phyloP scores from a whole-genome alignment of 2,888 invertebrate species.

The Oxytorus armatus region DNA sequence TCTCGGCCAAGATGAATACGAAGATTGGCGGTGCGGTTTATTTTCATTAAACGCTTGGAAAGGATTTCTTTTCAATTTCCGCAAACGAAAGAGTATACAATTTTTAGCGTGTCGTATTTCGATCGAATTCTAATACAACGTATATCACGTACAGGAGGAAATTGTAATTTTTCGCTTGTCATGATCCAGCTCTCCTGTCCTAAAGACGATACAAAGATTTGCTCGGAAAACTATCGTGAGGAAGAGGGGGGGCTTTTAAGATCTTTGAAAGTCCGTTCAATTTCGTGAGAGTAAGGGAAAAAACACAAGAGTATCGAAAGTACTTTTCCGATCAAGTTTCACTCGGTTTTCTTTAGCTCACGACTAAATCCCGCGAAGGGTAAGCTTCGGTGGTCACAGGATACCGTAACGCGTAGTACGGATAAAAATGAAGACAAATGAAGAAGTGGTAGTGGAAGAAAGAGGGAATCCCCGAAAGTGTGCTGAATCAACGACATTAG shows the following conservation, averaged over 20 bases:
- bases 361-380: conserved; percentile 22
- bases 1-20: conserved; percentile 24
- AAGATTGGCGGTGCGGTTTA: conserved; percentile 19
- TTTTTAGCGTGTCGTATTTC: conserved; percentile 2
- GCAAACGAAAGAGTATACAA: neutral
- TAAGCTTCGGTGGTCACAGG: conserved; percentile 44
- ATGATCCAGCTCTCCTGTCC: neutral
- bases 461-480: conserved; percentile 13
- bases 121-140: conserved; percentile 27
- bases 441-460: conserved; percentile 22
- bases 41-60: conserved; percentile 31
- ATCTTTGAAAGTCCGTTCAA: conserved; percentile 30
- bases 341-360: conserved; percentile 22
- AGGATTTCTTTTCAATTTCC: conserved; percentile 39
- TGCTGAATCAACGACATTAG: conserved; percentile 3
- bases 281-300: conserved; percentile 31
- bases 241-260: conserved; percentile 13
- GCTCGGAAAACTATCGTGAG: conserved; percentile 47
- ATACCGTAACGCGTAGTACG: conserved; percentile 11
- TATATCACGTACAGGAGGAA: conserved; percentile 1
- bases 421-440: conserved; percentile 2
- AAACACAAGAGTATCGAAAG: conserved; percentile 16
- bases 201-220: conserved; percentile 46
- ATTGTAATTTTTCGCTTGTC: conserved; percentile 44
- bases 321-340: conserved; percentile 47